Base-by-base conservation (phyloP, 2,888 invertebrate genomes). In the Uloborus plumipes region DNA sequence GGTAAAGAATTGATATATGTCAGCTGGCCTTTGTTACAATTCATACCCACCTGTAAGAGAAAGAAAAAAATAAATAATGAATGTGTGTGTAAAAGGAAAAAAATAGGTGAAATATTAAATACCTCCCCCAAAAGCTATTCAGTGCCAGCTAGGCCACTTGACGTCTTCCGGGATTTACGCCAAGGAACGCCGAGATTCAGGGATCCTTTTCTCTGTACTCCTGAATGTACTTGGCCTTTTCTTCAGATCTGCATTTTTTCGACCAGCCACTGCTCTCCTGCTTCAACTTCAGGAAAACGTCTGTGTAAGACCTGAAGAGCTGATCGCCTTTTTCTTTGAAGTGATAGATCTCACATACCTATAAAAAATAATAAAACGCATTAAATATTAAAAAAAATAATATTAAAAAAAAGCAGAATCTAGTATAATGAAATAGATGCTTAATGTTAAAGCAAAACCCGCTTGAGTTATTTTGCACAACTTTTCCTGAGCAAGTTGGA, bases 401-500 rank as follows among this genome's bases (percentile, higher is more conserved):
- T 4, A 39, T 6, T 11, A 11, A 39, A 11, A 6, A 39, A 39
- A 11, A 11, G 9, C 11, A 39, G 31, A 31, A 61, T 13, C 11
- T 22, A 18, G 15, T 7, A 18, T 39, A 11, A 11, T 39, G 39
- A 1, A 39, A 4, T 26, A 26, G 26, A 26, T 26, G 4, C 4
- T 26, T 26, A 4, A 26, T 26, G 26, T 4, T 3, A 26, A 26
- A 26, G 4, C 2, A 26, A 26, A 58, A 0, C 86, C 86, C 1
- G 87, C 85, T 70, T 87, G 71, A 1, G 77, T 0, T 11, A 88
- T 67, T 50, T 70, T 50, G 70, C 88, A 88, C 0, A 87, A 87
- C 50, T 85, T 72, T 31, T 85, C 47, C 0, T 86, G 11, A 11
- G 88, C 88, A 20, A 77, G 82, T 39, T 84, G 69, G 0, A 88